Base-by-base conservation (phyloP, 2,113 vertebrate genomes). In the Tinamus guttatus region DNA sequence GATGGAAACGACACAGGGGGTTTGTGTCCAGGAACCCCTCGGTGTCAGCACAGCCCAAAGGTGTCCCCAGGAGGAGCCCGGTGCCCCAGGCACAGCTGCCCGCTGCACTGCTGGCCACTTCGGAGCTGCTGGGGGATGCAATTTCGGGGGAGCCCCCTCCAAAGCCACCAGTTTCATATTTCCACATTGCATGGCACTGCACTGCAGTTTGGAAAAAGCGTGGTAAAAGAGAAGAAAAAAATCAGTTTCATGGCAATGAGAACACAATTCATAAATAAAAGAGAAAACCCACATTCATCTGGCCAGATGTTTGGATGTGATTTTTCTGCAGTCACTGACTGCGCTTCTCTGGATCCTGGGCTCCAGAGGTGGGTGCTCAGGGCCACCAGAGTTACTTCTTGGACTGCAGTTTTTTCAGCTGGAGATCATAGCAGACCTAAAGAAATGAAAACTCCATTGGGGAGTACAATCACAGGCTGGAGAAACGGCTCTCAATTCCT, bases 1-100 rank as follows among this genome's bases (percentile, higher is more conserved):
- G 68, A 67, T 45, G 86, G 73, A n/a, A 11, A 68, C 86, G 64
- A 87, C 6, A 22, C 74, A n/a, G 47, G 34, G 73, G 81, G 25
- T 64, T 58, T 13, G 81, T 81, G 68, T 27, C 60, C 65, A 85
- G 32, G 59, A 56, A 54, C 49, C 49, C 18, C 69, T 62, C 54
- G 12, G 25, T 71, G 78, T 67, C 41, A 82, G 73, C 63, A 81
- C 83, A 87, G 70, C 28, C 49, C 71, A 83, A 80, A 69, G 76
- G 60, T 21, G 8, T 87, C 81, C 91, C 87, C 64, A 64, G 76
- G 73, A 85, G 58, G 40, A 91, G 56, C 4, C 41, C 13, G 1
- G 3, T 10, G 40, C 30, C 52, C 74, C 65, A 12, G 3, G 34
- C 36, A 13, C n/a, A 68, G 75, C 70, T 85, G 90, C 36, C 3